phyloP scores from a whole-genome alignment of 2,797 vertebrate species.

The Lagocephalus sceleratus region DNA sequence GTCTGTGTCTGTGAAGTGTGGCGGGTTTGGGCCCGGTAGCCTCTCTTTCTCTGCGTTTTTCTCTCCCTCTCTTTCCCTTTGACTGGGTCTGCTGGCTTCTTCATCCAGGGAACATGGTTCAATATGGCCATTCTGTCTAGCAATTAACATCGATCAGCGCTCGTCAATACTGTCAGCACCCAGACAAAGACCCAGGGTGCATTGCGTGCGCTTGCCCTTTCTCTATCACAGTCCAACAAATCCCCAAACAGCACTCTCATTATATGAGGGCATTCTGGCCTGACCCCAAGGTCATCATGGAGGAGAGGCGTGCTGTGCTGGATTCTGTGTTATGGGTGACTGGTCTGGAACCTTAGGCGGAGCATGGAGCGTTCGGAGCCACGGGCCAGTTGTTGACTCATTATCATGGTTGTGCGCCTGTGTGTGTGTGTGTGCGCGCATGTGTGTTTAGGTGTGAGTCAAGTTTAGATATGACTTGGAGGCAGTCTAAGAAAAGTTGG shows the following conservation, averaged over 20 bases:
- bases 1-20: slow-evolving; percentile 49
- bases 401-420: slow-evolving; percentile 26
- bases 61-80: slow-evolving; percentile 46
- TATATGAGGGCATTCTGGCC: slow-evolving; percentile 72
- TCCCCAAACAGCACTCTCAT: slow-evolving; percentile 75
- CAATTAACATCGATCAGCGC: slow-evolving; percentile 83
- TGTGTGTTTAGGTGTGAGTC: slow-evolving; percentile 37
- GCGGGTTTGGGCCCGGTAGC: slow-evolving; percentile 41
- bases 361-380: slow-evolving; percentile 23
- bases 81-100: slow-evolving; percentile 69
- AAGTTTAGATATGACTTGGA: slow-evolving; percentile 41
- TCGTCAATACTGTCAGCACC: slow-evolving; percentile 75
- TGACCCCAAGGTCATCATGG: slow-evolving; percentile 71
- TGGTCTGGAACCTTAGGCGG: slow-evolving; percentile 50
- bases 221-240: slow-evolving; percentile 71
- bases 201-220: slow-evolving; percentile 69
- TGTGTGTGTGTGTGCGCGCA: slow-evolving; percentile 13
- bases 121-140: slow-evolving; percentile 80
- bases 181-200: slow-evolving; percentile 79
- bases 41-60: slow-evolving; percentile 20
- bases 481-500: slow-evolving; percentile 45
- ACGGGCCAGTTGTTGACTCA: slow-evolving; percentile 49
- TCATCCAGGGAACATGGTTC: slow-evolving; percentile 70
- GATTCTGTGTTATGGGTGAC: slow-evolving; percentile 61
- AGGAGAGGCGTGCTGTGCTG: slow-evolving; percentile 50